Conservation (phyloP, 2,888 invertebrate species). For the Lycaena phlaeas region DNA sequence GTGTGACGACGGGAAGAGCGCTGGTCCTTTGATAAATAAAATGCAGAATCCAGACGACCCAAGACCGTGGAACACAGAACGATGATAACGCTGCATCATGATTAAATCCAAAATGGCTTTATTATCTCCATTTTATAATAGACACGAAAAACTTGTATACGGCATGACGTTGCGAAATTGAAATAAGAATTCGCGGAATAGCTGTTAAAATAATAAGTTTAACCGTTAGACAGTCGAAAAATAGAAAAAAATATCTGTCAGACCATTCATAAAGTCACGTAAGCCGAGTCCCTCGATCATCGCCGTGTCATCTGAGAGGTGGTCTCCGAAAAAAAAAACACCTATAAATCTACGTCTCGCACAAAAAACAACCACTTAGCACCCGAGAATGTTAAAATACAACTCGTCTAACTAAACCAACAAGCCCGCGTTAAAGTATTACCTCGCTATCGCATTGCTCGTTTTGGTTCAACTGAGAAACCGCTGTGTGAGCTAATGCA, state of each 20-base stretch:
- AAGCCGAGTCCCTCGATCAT: conserved; percentile 36
- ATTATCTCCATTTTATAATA: too few species aligned
- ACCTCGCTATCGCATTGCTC: not conserved
- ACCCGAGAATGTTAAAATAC: conserved; percentile 20
- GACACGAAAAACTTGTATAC: too few species aligned
- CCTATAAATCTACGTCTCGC: conserved; percentile 25
- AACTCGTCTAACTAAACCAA: conserved; percentile 15
- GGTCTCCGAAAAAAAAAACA: conserved; percentile 38
- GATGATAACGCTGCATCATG: too few species aligned
- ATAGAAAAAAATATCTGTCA: not conserved
- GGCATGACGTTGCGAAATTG: too few species aligned
- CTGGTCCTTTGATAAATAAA: too few species aligned
- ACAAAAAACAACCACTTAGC: conserved; percentile 19
- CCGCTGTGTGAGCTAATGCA: too few species aligned
- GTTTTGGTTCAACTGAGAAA: not conserved
- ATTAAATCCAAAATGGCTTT: too few species aligned
- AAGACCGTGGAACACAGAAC: too few species aligned
- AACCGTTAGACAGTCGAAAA: not conserved
- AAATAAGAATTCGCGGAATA: not conserved
- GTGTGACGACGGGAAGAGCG: too few species aligned
- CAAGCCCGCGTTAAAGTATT: not conserved
- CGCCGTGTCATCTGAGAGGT: conserved; percentile 30
- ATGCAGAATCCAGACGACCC: too few species aligned
- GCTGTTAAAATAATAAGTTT: too few species aligned
- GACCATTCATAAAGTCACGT: conserved; percentile 29